Evolutionary conservation across 2,113 vertebrate genomes (phyloP), one percentile per base, ranked within the genome.

Genomic region (Gobiocypris rarus): DNA sequence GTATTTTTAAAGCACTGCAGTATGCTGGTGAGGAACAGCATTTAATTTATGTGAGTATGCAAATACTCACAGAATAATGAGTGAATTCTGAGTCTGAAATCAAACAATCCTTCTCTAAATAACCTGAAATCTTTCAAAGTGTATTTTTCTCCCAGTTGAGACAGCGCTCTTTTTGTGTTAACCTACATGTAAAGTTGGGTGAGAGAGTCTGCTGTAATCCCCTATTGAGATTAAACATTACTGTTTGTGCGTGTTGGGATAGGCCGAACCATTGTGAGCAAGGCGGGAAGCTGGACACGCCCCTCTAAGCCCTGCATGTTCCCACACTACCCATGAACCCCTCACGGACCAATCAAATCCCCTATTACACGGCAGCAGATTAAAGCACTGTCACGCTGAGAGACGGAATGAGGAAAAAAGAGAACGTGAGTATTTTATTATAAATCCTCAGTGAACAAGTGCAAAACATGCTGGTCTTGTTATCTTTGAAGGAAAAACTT

Each of bases 161-260:
- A 77, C 58, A 8, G 58, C 63, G 76, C 38, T 43, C 7, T 2
- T 28, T 79, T 63, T 63, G 56, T 79, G n/a, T 63, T 28, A 54
- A 65, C 65, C 31, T 22, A 28, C 54, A 74, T 79, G 81, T 71
- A 63, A 54, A 45, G 11, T 77, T 31, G 28, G 24, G 75, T 43
- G 45, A 56, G 43, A 82, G 63, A 65, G 81, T 85, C 86, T 71
- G 34, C 61, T 83, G 43, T 67, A 85, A 83, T 48, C 86, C 28
- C 80, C 84, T 79, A 56, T 52, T 75, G 81, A 75, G 86, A 85
- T 87, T 85, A 87, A 87, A 85, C 74, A 59, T 71, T 56, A 67
- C 31, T 34, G 83, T 75, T 48, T 77, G 22, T 28, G 65, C 24
- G 52, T 78, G 26, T 65, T 74, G 3, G 22, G 41, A 15, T 58